Evolutionary conservation across 2,888 invertebrate species (phyloP).

Genomic region (Tipula helvola): DNA sequence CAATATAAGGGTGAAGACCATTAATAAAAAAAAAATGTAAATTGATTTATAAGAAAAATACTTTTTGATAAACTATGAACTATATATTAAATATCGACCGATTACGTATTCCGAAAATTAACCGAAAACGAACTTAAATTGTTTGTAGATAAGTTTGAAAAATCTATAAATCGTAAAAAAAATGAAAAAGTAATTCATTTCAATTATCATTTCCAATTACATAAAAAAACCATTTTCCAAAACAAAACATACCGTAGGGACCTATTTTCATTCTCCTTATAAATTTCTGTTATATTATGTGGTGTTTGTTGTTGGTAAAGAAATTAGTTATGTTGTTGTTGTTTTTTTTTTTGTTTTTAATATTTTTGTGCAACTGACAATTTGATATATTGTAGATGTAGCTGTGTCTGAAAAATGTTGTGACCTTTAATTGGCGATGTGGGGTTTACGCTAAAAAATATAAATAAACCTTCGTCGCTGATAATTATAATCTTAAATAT

Average conservation of each 20-base stretch:
- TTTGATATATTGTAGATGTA: not conserved
- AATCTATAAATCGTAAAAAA: not conserved
- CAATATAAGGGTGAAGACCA: too few species aligned
- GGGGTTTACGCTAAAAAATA: not conserved
- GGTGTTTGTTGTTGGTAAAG: not conserved
- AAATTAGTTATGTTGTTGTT: not conserved
- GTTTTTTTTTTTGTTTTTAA: too few species aligned
- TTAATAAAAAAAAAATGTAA: too few species aligned
- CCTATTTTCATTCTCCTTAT: not conserved
- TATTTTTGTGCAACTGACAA: not conserved
- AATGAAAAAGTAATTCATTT: not conserved
- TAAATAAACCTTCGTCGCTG: not conserved
- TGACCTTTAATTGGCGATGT: not conserved
- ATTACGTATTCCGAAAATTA: not conserved
- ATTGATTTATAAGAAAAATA: too few species aligned
- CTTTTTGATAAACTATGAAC: not conserved
- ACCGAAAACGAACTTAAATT: not conserved
- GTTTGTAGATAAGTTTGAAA: not conserved
- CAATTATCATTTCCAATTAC: not conserved
- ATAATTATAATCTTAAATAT: not conserved
- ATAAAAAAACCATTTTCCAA: not conserved
- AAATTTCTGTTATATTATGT: not conserved
- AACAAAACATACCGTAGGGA: not conserved
- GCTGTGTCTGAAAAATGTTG: not conserved
- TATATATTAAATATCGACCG: not conserved